Evolutionary conservation across 2,888 invertebrate species (phyloP).

Genomic region (Nemurella pictetii): DNA sequence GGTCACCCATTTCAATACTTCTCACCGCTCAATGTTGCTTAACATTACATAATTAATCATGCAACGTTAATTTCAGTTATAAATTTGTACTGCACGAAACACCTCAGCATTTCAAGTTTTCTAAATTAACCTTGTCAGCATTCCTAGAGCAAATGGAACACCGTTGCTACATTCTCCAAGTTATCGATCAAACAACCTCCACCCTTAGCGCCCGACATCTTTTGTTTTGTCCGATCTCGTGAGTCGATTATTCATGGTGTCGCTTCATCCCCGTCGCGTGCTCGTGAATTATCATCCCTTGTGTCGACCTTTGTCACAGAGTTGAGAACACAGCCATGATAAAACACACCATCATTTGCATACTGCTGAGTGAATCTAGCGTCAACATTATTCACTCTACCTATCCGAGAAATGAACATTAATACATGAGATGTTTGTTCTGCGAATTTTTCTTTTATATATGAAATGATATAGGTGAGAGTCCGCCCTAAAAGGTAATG

Average conservation of each 20-base stretch:
- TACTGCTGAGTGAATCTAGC: not conserved
- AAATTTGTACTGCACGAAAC: too few species aligned
- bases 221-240: not conserved
- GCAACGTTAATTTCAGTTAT: too few species aligned
- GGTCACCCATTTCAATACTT: too few species aligned
- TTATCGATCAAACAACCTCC: not conserved
- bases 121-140: too few species aligned
- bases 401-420: not conserved
- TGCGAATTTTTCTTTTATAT: too few species aligned
- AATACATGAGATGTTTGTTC: too few species aligned
- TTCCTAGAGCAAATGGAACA: too few species aligned
- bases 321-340: not conserved
- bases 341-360: not conserved
- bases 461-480: too few species aligned
- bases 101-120: too few species aligned
- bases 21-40: too few species aligned
- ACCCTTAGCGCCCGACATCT: not conserved
- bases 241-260: not conserved
- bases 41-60: too few species aligned
- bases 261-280: not conserved
- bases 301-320: not conserved
- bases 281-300: not conserved
- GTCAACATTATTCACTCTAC: not conserved
- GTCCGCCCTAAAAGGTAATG: not conserved
- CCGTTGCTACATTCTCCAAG: not conserved